Percentiles rank a stretch among this genome's conserved stretches.
phyloP scores from a whole-genome alignment of 2,113 vertebrate species.

The Rhizomys pruinosus region DNA sequence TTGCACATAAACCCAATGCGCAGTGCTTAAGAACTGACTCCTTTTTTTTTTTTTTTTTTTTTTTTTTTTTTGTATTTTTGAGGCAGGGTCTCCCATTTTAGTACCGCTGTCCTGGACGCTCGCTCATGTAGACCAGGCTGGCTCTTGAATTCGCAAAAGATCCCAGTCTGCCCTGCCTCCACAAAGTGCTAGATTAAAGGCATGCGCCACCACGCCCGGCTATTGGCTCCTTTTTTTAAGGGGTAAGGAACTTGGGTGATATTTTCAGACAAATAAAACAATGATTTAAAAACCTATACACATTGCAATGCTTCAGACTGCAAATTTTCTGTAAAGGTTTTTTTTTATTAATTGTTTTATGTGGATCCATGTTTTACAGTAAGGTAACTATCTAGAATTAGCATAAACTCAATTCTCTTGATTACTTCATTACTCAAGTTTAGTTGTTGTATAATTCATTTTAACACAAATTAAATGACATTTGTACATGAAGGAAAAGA shows the following conservation, averaged over 20 bases:
- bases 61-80: too few relatives aligned
- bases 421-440: too few relatives aligned
- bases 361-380: not conserved
- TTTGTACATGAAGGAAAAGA: not conserved
- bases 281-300: slow-evolving; percentile 60
- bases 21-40: not conserved
- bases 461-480: not conserved
- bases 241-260: slow-evolving; percentile 53
- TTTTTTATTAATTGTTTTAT: not conserved
- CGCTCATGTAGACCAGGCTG: too few relatives aligned
- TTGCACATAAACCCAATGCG: slow-evolving; percentile 6
- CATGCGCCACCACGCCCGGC: too few relatives aligned
- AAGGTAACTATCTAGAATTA: not conserved
- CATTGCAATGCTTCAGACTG: not conserved
- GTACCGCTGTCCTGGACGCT: too few relatives aligned
- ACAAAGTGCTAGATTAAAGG: too few relatives aligned
- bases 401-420: not conserved
- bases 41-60: too few relatives aligned
- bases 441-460: too few relatives aligned
- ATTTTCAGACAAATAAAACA: slow-evolving; percentile 72
- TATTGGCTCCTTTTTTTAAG: slow-evolving; percentile 55
- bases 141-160: too few relatives aligned
- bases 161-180: too few relatives aligned
- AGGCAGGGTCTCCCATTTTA: too few relatives aligned
- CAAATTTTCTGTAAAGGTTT: not conserved